phyloP scores from a whole-genome alignment of 1,140 invertebrate species.

The Andrena cerasifolii region DNA sequence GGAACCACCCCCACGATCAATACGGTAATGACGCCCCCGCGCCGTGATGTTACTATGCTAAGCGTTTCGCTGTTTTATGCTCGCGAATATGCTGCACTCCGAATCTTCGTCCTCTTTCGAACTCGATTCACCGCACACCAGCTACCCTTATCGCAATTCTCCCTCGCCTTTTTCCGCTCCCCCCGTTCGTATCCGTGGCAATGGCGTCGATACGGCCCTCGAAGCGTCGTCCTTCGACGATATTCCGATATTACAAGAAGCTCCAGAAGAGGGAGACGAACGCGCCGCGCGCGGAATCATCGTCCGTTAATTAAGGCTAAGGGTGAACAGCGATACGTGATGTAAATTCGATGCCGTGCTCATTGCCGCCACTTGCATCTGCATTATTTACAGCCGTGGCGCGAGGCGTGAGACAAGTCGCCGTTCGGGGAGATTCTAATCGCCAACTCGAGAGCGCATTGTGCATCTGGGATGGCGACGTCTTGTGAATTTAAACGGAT shows the following conservation, averaged over 20 bases:
- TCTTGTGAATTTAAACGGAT: neutral
- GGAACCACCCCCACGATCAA: slow-evolving; percentile 66
- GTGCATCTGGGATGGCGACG: neutral
- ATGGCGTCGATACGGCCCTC: neutral
- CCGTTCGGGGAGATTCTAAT: slow-evolving; percentile 32
- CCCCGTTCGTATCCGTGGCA: neutral
- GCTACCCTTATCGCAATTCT: slow-evolving; percentile 29
- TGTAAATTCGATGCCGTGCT: neutral
- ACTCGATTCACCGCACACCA: slow-evolving; percentile 25
- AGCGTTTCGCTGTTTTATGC: slow-evolving; percentile 72
- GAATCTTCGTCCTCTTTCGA: slow-evolving; percentile 49
- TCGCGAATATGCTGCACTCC: slow-evolving; percentile 52
- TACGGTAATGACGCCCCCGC: slow-evolving; percentile 67
- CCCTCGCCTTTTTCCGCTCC: neutral
- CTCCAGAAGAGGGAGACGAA: neutral
- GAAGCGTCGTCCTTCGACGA: neutral
- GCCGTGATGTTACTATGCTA: slow-evolving; percentile 66
- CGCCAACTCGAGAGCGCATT: neutral
- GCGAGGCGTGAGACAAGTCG: neutral
- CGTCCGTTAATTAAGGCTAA: slow-evolving; percentile 6
- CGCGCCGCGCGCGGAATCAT: neutral
- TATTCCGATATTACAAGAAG: neutral
- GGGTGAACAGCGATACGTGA: neutral
- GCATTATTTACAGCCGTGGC: slow-evolving; percentile 20
- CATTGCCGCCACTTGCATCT: neutral